Conservation (phyloP, 2,888 invertebrate species). For the Brenthis hecate region DNA sequence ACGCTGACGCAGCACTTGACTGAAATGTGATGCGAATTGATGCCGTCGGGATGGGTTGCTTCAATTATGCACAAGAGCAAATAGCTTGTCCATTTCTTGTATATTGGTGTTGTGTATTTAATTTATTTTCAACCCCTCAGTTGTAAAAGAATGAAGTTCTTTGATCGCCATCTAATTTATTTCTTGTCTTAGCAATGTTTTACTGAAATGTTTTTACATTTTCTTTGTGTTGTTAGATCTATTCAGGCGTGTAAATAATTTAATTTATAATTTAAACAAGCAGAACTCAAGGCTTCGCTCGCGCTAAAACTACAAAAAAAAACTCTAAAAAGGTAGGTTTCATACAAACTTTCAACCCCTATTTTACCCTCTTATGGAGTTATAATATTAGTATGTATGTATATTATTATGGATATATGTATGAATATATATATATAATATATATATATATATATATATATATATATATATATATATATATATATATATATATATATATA, state of each 20-base stretch:
- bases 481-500: no score
- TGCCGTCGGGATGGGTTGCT: slow-evolving; percentile 27
- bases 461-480: no score
- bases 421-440: no score
- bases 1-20: slow-evolving; percentile 25
- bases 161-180: background rate
- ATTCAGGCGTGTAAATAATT: background rate
- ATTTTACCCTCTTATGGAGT: no score
- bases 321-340: no score
- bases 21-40: slow-evolving; percentile 27
- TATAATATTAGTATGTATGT: no score
- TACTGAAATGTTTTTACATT: background rate
- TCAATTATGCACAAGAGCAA: slow-evolving; percentile 39
- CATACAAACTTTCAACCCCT: no score
- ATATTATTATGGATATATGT: no score
- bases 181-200: background rate
- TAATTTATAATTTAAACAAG: no score
- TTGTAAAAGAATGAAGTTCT: slow-evolving; percentile 39
- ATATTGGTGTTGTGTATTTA: slow-evolving; percentile 35
- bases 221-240: background rate
- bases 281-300: no score
- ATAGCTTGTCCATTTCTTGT: slow-evolving; percentile 34
- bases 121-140: slow-evolving; percentile 40
- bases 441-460: no score
- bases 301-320: no score